phyloP scores from a whole-genome alignment of 2,888 invertebrate genomes.

The Acanthosepion pharaonis region DNA sequence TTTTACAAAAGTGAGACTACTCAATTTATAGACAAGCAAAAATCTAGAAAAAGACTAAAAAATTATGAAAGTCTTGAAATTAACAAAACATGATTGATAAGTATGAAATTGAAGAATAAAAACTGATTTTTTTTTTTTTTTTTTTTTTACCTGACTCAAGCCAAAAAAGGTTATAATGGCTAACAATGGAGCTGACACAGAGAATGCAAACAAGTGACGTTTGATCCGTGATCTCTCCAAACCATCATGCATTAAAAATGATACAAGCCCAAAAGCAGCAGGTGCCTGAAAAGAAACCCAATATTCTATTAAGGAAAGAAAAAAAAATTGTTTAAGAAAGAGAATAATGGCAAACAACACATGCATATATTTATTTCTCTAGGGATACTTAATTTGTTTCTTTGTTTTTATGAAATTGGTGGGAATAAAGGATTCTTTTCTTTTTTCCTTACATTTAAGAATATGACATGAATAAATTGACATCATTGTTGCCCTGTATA shows the following conservation, averaged over 20 bases:
- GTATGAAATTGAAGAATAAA: constrained; percentile 57
- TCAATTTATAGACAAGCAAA: too few species aligned
- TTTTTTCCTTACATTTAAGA: too few species aligned
- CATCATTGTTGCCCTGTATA: neutral
- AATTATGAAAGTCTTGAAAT: too few species aligned
- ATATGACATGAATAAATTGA: neutral
- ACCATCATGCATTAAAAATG: constrained; percentile 96
- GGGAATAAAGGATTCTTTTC: too few species aligned
- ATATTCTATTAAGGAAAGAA: neutral
- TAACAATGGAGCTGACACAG: constrained; percentile 90
- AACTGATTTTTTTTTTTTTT: constrained; percentile 50
- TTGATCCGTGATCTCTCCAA: constrained; percentile 90
- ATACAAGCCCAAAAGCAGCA: constrained; percentile 97
- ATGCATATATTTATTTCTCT: neutral
- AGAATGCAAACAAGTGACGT: constrained; percentile 92
- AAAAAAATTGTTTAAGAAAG: neutral
- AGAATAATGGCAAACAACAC: neutral
- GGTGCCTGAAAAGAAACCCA: constrained; percentile 82
- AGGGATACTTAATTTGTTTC: too few species aligned
- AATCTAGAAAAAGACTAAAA: too few species aligned
- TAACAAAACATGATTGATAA: too few species aligned
- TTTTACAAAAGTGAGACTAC: too few species aligned
- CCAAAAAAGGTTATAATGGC: constrained; percentile 94
- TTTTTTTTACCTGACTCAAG: constrained; percentile 81
- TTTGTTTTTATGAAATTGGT: too few species aligned